Percentiles rank a stretch among this genome's conserved stretches.
Conservation (phyloP, 2,113 vertebrate genomes). For the Cervus canadensis region DNA sequence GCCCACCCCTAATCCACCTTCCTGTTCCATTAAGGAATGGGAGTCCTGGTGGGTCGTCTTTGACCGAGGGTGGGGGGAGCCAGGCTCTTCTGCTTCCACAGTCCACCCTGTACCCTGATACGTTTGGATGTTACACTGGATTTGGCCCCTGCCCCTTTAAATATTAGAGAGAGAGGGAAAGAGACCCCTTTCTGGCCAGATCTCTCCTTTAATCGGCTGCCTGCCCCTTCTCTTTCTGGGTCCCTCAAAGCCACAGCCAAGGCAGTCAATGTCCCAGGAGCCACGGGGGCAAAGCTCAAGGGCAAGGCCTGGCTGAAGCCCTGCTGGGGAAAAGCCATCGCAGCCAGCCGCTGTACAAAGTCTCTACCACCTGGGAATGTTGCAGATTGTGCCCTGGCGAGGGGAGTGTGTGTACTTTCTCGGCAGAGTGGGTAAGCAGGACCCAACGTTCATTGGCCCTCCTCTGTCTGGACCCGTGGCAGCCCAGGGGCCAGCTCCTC, state of each 20-base stretch:
- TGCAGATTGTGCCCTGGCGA: not conserved
- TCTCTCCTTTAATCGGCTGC: not conserved
- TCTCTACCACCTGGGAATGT: not conserved
- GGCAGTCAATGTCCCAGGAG: not conserved
- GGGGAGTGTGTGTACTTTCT: not conserved
- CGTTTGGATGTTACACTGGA: not conserved
- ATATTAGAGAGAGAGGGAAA: not conserved
- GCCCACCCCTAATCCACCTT: not conserved
- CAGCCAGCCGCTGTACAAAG: fast-evolving
- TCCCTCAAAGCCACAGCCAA: not conserved
- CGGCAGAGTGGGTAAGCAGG: not conserved
- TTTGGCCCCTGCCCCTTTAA: constrained; percentile 9
- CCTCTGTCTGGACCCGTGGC: not conserved
- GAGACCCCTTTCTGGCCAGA: not conserved
- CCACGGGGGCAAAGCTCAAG: not conserved
- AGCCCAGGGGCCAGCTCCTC: not conserved
- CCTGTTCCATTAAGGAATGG: not conserved
- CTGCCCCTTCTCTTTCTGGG: not conserved
- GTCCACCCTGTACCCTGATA: not conserved
- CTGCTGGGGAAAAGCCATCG: not conserved
- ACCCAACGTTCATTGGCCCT: not conserved
- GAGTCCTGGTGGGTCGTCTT: not conserved
- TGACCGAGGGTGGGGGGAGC: not conserved
- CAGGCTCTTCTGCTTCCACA: not conserved
- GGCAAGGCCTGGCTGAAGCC: not conserved